A percentile compares a stretch with the other conserved stretches of the same genome.
phyloP scores from a whole-genome alignment of 2,888 invertebrate species.

The Macrostomum cliftonense region DNA sequence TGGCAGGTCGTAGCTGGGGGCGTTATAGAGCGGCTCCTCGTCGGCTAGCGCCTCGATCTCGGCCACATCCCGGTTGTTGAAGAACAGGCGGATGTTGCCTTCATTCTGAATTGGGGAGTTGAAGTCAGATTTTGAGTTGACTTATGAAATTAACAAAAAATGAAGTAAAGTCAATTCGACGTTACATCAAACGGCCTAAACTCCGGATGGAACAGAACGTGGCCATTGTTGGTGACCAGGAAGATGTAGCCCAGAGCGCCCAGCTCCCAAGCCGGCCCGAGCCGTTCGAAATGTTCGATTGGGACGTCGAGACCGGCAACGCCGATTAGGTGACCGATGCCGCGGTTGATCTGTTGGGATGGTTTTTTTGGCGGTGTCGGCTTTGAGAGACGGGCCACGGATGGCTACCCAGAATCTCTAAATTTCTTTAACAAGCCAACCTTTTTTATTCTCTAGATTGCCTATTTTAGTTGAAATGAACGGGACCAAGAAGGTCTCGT shows the following conservation, averaged over 20 bases:
- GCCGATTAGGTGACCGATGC: constrained; percentile 52
- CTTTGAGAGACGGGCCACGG: no score
- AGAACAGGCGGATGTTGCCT: constrained; percentile 70
- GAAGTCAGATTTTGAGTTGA: no score
- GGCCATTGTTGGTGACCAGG: constrained; percentile 86
- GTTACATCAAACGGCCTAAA: constrained; percentile 50
- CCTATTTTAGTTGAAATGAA: no score
- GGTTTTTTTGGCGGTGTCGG: no score
- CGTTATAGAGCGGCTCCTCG: not conserved
- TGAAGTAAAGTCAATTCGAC: no score
- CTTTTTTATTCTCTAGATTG: no score
- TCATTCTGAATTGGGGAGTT: constrained; percentile 12
- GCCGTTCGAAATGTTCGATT: constrained; percentile 76
- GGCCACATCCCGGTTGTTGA: constrained; percentile 77
- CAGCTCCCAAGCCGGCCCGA: constrained; percentile 80
- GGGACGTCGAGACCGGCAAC: constrained; percentile 93
- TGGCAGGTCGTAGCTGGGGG: no score
- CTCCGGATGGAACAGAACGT: constrained; percentile 81
- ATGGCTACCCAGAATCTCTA: no score
- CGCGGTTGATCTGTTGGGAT: no score
- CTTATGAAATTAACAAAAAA: no score
- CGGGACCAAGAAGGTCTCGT: no score
- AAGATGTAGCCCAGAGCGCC: constrained; percentile 88
- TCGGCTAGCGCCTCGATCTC: constrained; percentile 57
- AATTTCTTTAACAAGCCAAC: no score